Percentiles rank a stretch among this genome's conserved stretches.
These are phyloP conservation scores for Coilia nasus DNA, from an alignment of 2,797 vertebrate species.

Conservation along the genomic window DNA sequence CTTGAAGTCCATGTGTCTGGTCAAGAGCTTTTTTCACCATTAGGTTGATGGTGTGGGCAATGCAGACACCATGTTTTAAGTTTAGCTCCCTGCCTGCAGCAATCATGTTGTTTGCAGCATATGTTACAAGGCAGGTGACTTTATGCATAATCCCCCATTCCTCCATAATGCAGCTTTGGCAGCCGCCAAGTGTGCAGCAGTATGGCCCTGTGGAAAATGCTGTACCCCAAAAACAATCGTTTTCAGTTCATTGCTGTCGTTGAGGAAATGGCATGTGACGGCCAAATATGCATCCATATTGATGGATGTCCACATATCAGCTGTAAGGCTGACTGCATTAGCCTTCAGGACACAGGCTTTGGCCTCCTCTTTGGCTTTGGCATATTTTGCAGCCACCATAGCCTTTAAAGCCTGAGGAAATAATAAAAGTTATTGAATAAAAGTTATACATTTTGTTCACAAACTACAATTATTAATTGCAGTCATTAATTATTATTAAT, in stretches of 20 bases:
- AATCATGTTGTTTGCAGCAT: constrained; percentile 43
- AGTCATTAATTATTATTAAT: too few species aligned
- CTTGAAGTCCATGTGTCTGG: constrained; percentile 6
- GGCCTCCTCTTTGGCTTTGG: constrained; percentile 2
- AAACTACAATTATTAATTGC: not conserved
- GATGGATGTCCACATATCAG: constrained; percentile 38
- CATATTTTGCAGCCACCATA: constrained; percentile 25
- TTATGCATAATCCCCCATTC: constrained; percentile 27
- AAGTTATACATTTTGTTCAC: not conserved
- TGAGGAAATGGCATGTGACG: constrained; percentile 36
- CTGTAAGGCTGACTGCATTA: constrained; percentile 1
- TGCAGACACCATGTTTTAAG: not conserved
- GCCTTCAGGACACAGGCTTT: not conserved
- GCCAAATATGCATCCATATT: constrained; percentile 41
- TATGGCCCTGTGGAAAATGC: constrained; percentile 30
- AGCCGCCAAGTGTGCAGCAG: constrained; percentile 27
- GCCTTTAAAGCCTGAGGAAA: constrained; percentile 39
- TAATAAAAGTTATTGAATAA: not conserved
- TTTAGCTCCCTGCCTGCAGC: constrained; percentile 8
- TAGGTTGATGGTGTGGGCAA: constrained; percentile 30
- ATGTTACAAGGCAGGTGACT: constrained; percentile 34
- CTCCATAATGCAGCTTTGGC: constrained; percentile 12
- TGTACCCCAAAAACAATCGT: constrained; percentile 20
- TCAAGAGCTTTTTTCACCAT: constrained; percentile 39
- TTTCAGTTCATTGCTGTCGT: not conserved